Conservation (phyloP, 2,888 invertebrate genomes). For the Eutolmus rufibarbis region DNA sequence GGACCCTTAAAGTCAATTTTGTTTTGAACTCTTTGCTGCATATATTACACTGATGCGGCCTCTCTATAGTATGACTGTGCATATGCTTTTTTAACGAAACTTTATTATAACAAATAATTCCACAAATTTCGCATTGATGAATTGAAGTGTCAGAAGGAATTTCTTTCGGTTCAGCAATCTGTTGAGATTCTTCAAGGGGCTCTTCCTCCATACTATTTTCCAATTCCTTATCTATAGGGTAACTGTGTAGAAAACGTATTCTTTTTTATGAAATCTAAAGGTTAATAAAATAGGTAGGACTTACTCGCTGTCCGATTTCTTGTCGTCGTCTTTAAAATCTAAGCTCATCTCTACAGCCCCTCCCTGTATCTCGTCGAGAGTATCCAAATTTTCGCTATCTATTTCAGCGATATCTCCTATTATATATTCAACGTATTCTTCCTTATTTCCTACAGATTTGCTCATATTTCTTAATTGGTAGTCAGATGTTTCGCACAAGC, state of each 20-base stretch:
- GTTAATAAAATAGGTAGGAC: not conserved
- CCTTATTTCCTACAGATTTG: not conserved
- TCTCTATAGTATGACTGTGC: conserved; percentile 38
- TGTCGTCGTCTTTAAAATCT: not conserved
- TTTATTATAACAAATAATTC: conserved; percentile 46
- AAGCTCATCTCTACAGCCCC: not conserved
- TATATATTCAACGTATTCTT: conserved; percentile 42
- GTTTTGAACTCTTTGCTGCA: conserved; percentile 48
- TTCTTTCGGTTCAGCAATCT: not conserved
- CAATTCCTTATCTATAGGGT: not conserved
- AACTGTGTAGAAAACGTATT: not conserved
- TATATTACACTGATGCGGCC: conserved; percentile 44
- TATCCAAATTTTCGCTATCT: not conserved
- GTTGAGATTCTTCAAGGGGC: not conserved
- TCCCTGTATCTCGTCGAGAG: not conserved
- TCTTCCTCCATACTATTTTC: conserved; percentile 1
- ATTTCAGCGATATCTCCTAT: not conserved
- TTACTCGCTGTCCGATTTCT: not conserved
- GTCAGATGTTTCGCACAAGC: conserved; percentile 45
- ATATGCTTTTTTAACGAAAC: conserved; percentile 44
- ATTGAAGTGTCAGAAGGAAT: not conserved
- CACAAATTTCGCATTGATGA: conserved; percentile 48
- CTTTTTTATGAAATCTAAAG: not conserved
- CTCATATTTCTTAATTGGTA: conserved; percentile 34
- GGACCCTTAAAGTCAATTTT: conserved; percentile 45